Percentiles rank a stretch among this genome's conserved stretches.
Conservation (phyloP, 2,113 vertebrate species). For the Hippocampus zosterae region DNA sequence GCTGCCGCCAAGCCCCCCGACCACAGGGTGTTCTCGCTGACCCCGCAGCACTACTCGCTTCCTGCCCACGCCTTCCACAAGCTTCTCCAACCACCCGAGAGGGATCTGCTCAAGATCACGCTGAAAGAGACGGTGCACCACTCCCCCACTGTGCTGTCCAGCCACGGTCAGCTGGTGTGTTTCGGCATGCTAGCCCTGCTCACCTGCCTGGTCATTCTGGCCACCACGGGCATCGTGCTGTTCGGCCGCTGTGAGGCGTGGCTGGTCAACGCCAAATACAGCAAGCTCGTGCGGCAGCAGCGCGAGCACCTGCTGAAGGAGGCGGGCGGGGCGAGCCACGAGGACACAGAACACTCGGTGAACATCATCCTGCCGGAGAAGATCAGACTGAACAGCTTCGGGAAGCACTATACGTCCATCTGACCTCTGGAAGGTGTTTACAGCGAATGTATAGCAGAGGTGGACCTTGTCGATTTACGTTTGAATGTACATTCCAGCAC, state of each 20-base stretch:
- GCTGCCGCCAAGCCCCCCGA: slow-evolving; percentile 46
- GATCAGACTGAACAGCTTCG: slow-evolving; percentile 81
- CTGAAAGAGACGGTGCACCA: slow-evolving; percentile 84
- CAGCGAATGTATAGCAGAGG: slow-evolving; percentile 34
- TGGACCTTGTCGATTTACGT: not conserved
- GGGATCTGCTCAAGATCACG: slow-evolving; percentile 84
- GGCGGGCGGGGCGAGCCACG: slow-evolving; percentile 69
- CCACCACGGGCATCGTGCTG: slow-evolving; percentile 85
- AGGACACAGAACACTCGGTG: slow-evolving; percentile 80
- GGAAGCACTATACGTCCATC: slow-evolving; percentile 79
- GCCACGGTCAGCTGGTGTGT: slow-evolving; percentile 87
- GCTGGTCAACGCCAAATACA: slow-evolving; percentile 85
- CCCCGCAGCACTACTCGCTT: slow-evolving; percentile 69
- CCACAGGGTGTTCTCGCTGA: slow-evolving; percentile 48
- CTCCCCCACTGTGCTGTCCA: slow-evolving; percentile 74
- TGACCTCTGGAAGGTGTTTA: slow-evolving; percentile 49
- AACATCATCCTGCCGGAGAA: slow-evolving; percentile 92
- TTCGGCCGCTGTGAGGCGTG: slow-evolving; percentile 88
- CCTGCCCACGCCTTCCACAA: slow-evolving; percentile 77
- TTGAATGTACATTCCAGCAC: slow-evolving; percentile 2
- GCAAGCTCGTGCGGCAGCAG: slow-evolving; percentile 81
- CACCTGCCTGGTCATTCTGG: slow-evolving; percentile 87
- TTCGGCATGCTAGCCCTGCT: slow-evolving; percentile 88
- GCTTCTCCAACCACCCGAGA: slow-evolving; percentile 71
- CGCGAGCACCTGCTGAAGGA: slow-evolving; percentile 79